phyloP scores from a whole-genome alignment of 2,888 invertebrate genomes.

The Isotomurus palustris region DNA sequence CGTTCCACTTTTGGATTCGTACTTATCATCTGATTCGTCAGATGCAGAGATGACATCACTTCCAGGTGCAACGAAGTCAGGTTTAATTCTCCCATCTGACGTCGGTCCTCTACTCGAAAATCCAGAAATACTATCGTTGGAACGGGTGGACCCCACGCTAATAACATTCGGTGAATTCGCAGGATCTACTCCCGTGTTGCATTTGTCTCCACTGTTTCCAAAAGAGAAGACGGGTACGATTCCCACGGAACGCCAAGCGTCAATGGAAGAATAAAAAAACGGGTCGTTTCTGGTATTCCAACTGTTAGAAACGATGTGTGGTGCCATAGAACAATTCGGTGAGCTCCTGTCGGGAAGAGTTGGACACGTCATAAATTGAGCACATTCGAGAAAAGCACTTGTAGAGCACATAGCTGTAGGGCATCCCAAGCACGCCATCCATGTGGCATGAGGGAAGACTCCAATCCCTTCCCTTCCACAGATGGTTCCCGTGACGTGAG shows the following conservation, averaged over 20 bases:
- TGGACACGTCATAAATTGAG: conserved; percentile 32
- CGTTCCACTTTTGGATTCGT: conserved; percentile 20
- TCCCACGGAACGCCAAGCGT: no score
- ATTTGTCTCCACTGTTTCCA: conserved; percentile 9
- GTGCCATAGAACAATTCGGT: conserved; percentile 31
- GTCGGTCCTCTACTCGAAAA: conserved; percentile 17
- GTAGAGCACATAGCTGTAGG: conserved; percentile 7
- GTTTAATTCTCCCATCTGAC: conserved; percentile 2
- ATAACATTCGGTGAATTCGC: conserved; percentile 9
- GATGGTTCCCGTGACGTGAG: no score
- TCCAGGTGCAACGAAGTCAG: background rate
- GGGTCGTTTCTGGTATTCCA: no score
- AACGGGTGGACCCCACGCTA: conserved; percentile 16
- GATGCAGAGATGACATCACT: conserved; percentile 7
- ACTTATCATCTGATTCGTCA: background rate
- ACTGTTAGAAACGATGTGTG: conserved; percentile 31
- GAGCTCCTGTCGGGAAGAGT: conserved; percentile 16
- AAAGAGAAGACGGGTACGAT: background rate
- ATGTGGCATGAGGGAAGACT: background rate
- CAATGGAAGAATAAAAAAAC: no score
- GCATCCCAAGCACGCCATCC: conserved; percentile 17
- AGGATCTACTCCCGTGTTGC: conserved; percentile 10
- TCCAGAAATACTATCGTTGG: conserved; percentile 1
- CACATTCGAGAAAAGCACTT: no score
- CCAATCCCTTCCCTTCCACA: no score